These are phyloP conservation scores for Blomia tropicalis DNA, from an alignment of 2,888 invertebrate genomes.

Conservation along the genomic window DNA sequence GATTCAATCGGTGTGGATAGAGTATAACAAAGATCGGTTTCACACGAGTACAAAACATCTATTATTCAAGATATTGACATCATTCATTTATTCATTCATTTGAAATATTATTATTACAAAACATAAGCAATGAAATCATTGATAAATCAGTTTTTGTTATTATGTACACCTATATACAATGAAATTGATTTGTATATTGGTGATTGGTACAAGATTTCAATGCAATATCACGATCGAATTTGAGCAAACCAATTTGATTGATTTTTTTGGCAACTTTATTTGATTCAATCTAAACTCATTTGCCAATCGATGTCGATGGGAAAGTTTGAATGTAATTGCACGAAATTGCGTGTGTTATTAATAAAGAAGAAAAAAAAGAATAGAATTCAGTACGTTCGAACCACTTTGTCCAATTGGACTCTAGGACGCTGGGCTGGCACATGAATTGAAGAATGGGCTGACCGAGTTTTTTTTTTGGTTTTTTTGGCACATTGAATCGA, in stretches of 20 bases:
- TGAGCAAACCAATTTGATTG: neutral
- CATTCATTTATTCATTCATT: neutral
- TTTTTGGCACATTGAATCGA: neutral
- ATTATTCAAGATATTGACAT: neutral
- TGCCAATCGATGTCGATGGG: neutral
- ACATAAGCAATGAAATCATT: too few species aligned
- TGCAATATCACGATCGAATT: too few species aligned
- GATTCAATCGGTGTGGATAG: too few species aligned
- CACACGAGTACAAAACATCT: too few species aligned
- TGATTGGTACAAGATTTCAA: too few species aligned
- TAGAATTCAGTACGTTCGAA: too few species aligned
- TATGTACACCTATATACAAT: too few species aligned
- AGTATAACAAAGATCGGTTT: too few species aligned
- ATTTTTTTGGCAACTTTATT: conserved; percentile 12
- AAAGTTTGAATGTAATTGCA: neutral
- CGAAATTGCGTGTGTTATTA: conserved; percentile 7
- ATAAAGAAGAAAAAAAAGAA: neutral
- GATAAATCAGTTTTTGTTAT: too few species aligned
- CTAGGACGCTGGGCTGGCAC: too few species aligned
- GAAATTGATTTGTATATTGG: too few species aligned
- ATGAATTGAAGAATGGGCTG: neutral
- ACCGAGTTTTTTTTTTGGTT: neutral
- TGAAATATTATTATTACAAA: neutral
- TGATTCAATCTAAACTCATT: conserved; percentile 1
- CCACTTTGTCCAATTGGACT: neutral